Conservation (phyloP, 1,140 invertebrate species). For the Tetramorium alpestre region DNA sequence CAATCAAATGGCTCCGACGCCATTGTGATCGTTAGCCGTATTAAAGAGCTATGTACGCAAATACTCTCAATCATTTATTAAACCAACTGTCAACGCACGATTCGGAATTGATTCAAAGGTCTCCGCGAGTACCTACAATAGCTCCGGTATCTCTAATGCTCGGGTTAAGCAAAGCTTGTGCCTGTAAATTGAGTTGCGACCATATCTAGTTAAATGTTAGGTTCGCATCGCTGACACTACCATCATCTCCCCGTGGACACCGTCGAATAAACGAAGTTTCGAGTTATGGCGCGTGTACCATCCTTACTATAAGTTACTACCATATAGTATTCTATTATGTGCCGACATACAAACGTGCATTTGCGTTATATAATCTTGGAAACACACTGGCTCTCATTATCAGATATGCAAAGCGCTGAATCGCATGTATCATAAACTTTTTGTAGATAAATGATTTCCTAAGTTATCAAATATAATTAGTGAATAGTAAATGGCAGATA, state of each 20-base stretch:
- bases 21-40: neutral
- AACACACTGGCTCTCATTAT: slow-evolving; percentile 26
- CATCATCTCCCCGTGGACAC: slow-evolving; percentile 60
- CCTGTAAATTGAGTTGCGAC: slow-evolving; percentile 73
- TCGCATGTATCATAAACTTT: neutral
- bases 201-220: slow-evolving; percentile 70
- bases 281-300: slow-evolving; percentile 49
- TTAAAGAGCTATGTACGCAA: slow-evolving; percentile 27
- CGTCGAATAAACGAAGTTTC: slow-evolving; percentile 70
- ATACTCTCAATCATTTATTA: slow-evolving; percentile 47
- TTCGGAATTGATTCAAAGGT: slow-evolving; percentile 56
- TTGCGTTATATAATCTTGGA: slow-evolving; percentile 8
- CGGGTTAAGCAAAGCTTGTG: slow-evolving; percentile 56
- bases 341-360: slow-evolving; percentile 1
- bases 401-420: neutral
- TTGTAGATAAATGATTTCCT: neutral
- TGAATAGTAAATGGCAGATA: neutral
- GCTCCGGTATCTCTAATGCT: slow-evolving; percentile 64
- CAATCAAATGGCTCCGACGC: neutral
- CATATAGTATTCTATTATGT: slow-evolving; percentile 57
- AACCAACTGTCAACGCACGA: slow-evolving; percentile 49
- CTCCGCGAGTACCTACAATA: slow-evolving; percentile 38
- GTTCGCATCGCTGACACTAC: slow-evolving; percentile 71
- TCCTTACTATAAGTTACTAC: slow-evolving; percentile 56
- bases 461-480: neutral